Percentiles rank a stretch among this genome's conserved stretches.
Evolutionary conservation across 2,113 vertebrate genomes (phyloP).

Genomic region (Nanorana parkeri): DNA sequence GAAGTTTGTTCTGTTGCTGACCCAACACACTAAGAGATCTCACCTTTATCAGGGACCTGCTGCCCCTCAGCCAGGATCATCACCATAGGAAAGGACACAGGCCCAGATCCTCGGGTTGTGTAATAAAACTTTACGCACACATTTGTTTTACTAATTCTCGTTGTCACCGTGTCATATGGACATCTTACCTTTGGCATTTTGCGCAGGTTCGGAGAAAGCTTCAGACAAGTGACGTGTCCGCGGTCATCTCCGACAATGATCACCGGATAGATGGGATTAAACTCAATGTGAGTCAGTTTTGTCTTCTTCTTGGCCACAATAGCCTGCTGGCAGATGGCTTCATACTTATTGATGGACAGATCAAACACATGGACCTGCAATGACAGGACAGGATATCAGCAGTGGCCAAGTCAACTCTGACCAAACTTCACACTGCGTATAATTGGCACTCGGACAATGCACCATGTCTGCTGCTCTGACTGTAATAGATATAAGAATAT

Average conservation of each 20-base stretch:
- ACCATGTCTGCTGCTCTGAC: too few relatives aligned
- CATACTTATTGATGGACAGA: conserved; percentile 86
- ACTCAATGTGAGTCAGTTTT: conserved; percentile 85
- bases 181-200: conserved; percentile 87
- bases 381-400: conserved; percentile 8
- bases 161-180: neutral
- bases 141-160: neutral
- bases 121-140: too few relatives aligned
- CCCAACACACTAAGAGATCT: too few relatives aligned
- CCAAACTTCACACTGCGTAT: too few relatives aligned
- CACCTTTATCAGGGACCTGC: too few relatives aligned
- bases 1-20: too few relatives aligned
- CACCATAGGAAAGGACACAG: too few relatives aligned
- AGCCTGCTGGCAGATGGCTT: conserved; percentile 85
- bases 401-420: too few relatives aligned
- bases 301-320: conserved; percentile 83
- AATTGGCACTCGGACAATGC: too few relatives aligned
- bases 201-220: conserved; percentile 94
- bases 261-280: conserved; percentile 88
- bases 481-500: too few relatives aligned
- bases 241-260: conserved; percentile 86
- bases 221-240: conserved; percentile 81
- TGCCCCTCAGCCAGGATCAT: too few relatives aligned
- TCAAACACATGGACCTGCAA: conserved; percentile 90
- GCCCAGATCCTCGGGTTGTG: too few relatives aligned